Evolutionary conservation across 2,797 vertebrate species (phyloP), one percentile per base, ranked within the genome.

Genomic region (Tiaroga cobitis): DNA sequence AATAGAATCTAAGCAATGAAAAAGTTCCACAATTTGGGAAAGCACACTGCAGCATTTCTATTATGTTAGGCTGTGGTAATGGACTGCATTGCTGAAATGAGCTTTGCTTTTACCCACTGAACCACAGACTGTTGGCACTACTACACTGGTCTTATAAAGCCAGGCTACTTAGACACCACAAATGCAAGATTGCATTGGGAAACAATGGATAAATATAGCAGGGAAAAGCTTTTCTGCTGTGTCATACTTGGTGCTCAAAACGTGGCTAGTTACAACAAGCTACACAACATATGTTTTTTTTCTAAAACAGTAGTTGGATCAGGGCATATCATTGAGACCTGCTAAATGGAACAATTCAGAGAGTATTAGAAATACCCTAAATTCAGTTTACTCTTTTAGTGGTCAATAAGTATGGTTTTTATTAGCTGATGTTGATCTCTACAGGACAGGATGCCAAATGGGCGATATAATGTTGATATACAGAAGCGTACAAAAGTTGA

Each of bases 161-260:
- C 69, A 59, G 41, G 15, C 70, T 34, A 51, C 32, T 67, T 74
- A 51, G 61, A 49, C 4, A 26, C 39, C 34, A 51, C 65, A 83
- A 79, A 54, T 67, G 39, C 67, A 24, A 65, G 49, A 24, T 74
- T 41, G 51, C 34, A 43, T 51, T 69, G 61, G 29, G 56, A 24
- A 78, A 77, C 80, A 51, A 59, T 76, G 49, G 72, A 63, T 82
- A 82, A 39, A 82, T 70, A 77, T 82, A 78, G 73, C 72, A 37
- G 70, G 8, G 49, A 15, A 46, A 19, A 59, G 65, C 68, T 73
- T 49, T 46, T 41, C 54, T 63, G 21, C 84, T 63, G 67, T 46
- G 21, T 56, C 49, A 41, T 16, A 61, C 54, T 59, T 37, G 19
- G 54, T 34, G 39, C 65, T 72, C 49, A 68, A 21, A 41, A 19